These are phyloP conservation scores for Pionites leucogaster DNA, from an alignment of 2,113 vertebrate species.

Conservation along the genomic window DNA sequence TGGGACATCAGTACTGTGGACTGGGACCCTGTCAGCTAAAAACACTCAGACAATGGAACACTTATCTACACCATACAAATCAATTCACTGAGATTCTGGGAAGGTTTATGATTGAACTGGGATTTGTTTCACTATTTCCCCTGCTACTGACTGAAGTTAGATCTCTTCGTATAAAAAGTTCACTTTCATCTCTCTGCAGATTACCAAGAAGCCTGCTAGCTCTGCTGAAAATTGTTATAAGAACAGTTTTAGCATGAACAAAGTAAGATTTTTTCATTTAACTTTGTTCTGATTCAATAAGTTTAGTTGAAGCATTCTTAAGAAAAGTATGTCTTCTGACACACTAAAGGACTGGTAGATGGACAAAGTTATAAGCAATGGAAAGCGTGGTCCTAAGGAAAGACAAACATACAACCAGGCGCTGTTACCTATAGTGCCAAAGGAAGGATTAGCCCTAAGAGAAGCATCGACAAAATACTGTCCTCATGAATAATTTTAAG, in stretches of 20 bases:
- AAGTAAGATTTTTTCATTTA: background rate
- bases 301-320: background rate
- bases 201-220: background rate
- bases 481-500: conserved; percentile 23
- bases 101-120: background rate
- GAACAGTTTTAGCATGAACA: background rate
- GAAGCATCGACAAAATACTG: background rate
- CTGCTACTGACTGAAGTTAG: background rate
- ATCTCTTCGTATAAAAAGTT: background rate
- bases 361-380: background rate
- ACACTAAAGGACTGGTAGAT: background rate
- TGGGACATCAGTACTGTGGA: background rate
- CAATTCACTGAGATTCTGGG: background rate
- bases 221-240: background rate
- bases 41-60: background rate
- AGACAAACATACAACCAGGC: background rate
- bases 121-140: background rate
- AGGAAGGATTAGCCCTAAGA: background rate
- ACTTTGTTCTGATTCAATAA: background rate
- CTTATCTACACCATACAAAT: background rate
- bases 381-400: background rate
- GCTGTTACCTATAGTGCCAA: background rate
- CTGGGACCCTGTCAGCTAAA: background rate
- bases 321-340: background rate
- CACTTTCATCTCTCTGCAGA: background rate